Base-by-base conservation (phyloP, 2,797 vertebrate species). In the Enteromius viviparus region DNA sequence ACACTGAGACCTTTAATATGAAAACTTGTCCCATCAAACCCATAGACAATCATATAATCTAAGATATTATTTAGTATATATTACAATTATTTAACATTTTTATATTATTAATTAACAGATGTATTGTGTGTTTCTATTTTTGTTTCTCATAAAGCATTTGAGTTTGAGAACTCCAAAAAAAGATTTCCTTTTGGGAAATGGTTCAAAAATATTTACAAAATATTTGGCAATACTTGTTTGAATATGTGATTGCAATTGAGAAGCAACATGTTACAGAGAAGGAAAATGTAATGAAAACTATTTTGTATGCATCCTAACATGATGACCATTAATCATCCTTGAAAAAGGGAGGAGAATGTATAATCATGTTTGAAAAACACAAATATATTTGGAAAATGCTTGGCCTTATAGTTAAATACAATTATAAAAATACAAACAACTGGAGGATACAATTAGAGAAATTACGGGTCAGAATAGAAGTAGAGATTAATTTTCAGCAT, bases 401-500 rank as follows among this genome's bases (percentile, higher is more conserved):
- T 55, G 53, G 53, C 8, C 21, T 55, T 55, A 55, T 55, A 55
- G 53, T 10, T 55, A n/a, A 55, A 55, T n/a, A 8, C 53, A 55
- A 55, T 55, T 55, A n/a, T n/a, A 55, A 55, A 51, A 55, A 53
- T 53, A 53, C 21, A 53, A 55, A 55, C 8, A 55, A 55, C 3
- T 55, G 53, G 2, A 55, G 53, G 53, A n/a, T 21, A 55, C n/a
- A 55, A 55, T n/a, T 34, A 1, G 37, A 15, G n/a, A 68, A 84
- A 77, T 65, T 53, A 62, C 79, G 49, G 37, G 86, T 69, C 51
- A 14, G 37, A 26, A n/a, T 29, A 37, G 21, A 42, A 85, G 45
- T 3, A 65, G 78, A 82, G 53, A 87, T 86, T 42, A 84, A 89
- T 82, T 88, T 12, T 84, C 60, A 72, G 81, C 47, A 87, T 83